Evolutionary conservation across 1,140 invertebrate genomes (phyloP), one percentile per base, ranked within the genome.

Genomic region (Plodia interpunctella): DNA sequence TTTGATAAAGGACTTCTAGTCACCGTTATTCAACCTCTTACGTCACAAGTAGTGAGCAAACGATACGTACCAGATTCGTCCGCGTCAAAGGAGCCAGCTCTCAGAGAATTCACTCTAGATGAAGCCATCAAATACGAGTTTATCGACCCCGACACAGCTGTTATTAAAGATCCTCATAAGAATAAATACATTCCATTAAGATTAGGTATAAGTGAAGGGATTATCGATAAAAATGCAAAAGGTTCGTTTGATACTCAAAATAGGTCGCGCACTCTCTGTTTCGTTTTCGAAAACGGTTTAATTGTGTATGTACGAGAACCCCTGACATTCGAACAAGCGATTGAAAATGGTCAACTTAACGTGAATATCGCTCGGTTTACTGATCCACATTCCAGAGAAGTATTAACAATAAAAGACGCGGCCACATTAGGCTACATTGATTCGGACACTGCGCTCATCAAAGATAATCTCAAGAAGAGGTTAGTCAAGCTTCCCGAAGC

Each of bases 401-500:
- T 92, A 35, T 82, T 96, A n/a, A 94, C 94, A 13, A 90, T 99
- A 11, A 95, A 96, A 90, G 96, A 98, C 76, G 96, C 97, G 1
- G 91, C 97, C 52, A 92, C 92, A 60, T 90, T 94, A 17, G 96
- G 97, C 57, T 92, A 96, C 30, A 93, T 99, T 51, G 96, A 98
- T 90, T 93, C 96, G 0, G 94, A 97, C 81, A 96, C 96, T 8
- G 96, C 95, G 28, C 87, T 97, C 57, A 93, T 98, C 44, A 98
- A 97, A 92, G 96, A 98, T 90, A 92, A 93, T 62, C 92, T 94
- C 66, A 96, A 96, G 75, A 94, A 94, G 71, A 94, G 94, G 74
- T 85, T 98, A 59, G 91, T 97, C 8, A 96, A 96, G 74, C 90
- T 98, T 57, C 93, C 94, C 19, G 96, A 97, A 79, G 97, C 96